phyloP scores from a whole-genome alignment of 2,888 invertebrate species.

The Ochropacha duplaris region DNA sequence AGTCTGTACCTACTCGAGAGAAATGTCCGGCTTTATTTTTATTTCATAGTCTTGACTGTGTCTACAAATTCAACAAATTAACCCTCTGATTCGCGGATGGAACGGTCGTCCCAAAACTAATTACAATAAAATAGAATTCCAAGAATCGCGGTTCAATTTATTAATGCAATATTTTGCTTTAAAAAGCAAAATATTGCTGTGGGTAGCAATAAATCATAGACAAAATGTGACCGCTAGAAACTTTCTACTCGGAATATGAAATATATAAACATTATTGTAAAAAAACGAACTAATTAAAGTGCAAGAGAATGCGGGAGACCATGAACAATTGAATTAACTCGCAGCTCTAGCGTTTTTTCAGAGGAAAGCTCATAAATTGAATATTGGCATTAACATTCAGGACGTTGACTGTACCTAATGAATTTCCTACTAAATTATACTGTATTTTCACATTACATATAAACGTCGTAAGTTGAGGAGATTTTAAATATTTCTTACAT shows the following conservation, averaged over 20 bases:
- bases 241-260: not conserved
- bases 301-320: slow-evolving; percentile 11
- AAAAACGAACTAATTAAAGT: slow-evolving; percentile 31
- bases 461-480: no score
- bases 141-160: no score
- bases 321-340: slow-evolving; percentile 30
- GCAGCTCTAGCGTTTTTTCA: slow-evolving; percentile 15
- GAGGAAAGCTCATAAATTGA: slow-evolving; percentile 17
- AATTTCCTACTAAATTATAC: slow-evolving; percentile 7
- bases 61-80: no score
- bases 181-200: no score
- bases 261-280: slow-evolving; percentile 15
- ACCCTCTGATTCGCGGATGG: no score
- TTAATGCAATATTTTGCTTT: no score
- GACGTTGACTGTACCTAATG: slow-evolving; percentile 13
- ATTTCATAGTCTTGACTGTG: no score
- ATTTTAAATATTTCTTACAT: no score
- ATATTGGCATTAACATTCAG: slow-evolving; percentile 21
- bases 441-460: not conserved
- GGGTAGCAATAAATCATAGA: not conserved
- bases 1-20: no score
- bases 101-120: no score
- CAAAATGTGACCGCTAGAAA: not conserved
- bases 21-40: no score
- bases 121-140: no score